Evolutionary conservation across 2,113 vertebrate genomes (phyloP), one percentile per base, ranked within the genome.

Genomic region (Phasianus colchicus): DNA sequence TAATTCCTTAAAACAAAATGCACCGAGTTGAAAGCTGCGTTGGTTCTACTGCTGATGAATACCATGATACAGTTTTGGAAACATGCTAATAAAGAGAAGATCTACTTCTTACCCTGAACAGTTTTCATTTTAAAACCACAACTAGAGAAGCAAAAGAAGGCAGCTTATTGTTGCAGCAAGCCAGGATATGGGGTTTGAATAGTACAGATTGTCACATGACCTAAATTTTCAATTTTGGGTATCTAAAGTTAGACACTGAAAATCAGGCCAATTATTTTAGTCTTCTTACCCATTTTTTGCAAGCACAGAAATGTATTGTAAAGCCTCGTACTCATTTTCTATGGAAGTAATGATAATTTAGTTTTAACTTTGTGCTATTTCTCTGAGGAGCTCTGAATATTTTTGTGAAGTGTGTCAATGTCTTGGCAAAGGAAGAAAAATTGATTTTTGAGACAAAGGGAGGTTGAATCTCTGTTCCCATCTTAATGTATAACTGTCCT

Each of bases 221-320:
- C 93, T 91, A 88, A 42, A 92, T 93, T 93, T 90, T 95, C 80
- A 88, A 93, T 75, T 95, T 69, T 90, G 80, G 24, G 19, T 90
- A 10, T 66, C 94, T 95, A 97, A 95, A 96, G 76, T 94, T 96
- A 96, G 96, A 64, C 69, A 79, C 86, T 78, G 86, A 79, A 95
- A 95, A 96, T 86, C 65, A 95, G 96, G 93, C 75, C 95, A 95
- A 88, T 94, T 96, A 96, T 97, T 96, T 96, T 93, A 42, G 92
- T 94, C 96, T 92, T 75, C 63, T 63, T 93, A 75, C 91, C 83
- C 79, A 83, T 72, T 96, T 95, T 52, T 34, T 95, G n/a, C 83
- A 91, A 91, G 91, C 89, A 84, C 79, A 69, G 73, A 94, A 93
- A 76, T 93, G 60, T 5, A 81, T 61, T 88, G 79, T 58, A 66